Conservation (phyloP, 2,888 invertebrate species). For the Anarsia innoxiella region DNA sequence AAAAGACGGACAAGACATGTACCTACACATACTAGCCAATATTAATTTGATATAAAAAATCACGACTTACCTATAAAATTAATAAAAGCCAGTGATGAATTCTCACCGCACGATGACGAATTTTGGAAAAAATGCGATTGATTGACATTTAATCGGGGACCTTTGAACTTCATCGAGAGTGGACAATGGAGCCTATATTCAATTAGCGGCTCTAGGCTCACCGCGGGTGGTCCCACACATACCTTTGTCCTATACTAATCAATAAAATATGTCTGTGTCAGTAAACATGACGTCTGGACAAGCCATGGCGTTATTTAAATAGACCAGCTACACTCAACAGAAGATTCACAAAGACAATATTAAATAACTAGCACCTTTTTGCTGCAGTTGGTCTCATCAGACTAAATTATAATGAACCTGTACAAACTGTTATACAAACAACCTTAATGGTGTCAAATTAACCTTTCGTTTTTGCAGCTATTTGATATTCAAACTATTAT, state of each 20-base stretch:
- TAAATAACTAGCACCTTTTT: too few species aligned
- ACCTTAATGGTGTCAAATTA: background rate
- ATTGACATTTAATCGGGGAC: slow-evolving; percentile 50
- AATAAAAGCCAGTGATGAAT: background rate
- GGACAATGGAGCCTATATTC: slow-evolving; percentile 46
- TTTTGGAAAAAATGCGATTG: slow-evolving; percentile 37
- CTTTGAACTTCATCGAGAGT: slow-evolving; percentile 48
- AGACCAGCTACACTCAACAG: too few species aligned
- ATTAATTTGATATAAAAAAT: too few species aligned
- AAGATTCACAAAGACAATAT: too few species aligned
- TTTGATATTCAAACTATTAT: slow-evolving; percentile 2
- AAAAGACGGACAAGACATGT: too few species aligned
- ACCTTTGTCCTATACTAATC: slow-evolving; percentile 46
- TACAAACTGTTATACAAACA: too few species aligned
- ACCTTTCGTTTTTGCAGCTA: slow-evolving; percentile 2
- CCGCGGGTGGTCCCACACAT: slow-evolving; percentile 49
- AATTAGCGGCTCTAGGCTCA: slow-evolving; percentile 41
- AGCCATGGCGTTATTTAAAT: too few species aligned
- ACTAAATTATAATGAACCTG: too few species aligned
- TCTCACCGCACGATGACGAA: slow-evolving; percentile 28
- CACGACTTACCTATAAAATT: too few species aligned
- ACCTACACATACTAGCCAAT: too few species aligned
- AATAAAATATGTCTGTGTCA: slow-evolving; percentile 42
- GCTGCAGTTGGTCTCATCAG: too few species aligned
- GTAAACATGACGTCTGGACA: slow-evolving; percentile 40